Base-by-base conservation (phyloP, 2,797 vertebrate genomes). In the Acrossocheilus wenchowensis region DNA sequence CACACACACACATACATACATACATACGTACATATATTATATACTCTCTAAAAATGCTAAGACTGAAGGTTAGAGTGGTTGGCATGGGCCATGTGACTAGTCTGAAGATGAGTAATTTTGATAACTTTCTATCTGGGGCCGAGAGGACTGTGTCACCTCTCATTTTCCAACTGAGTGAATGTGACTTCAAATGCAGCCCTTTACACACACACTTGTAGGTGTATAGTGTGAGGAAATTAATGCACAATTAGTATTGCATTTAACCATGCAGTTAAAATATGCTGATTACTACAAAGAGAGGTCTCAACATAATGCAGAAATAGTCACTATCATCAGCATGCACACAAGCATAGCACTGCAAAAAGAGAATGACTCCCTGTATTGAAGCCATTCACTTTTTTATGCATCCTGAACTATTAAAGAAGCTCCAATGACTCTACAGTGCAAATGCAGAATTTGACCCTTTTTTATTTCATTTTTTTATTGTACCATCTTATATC, bases 121-220 rank as follows among this genome's bases (percentile, higher is more conserved):
- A 89, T 83, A 84, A 74, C 77, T 57, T 71, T 87, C 74, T 74
- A 88, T 90, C 71, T 86, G 71, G 81, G 83, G 77, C 86, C 19
- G 43, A 86, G 64, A 89, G 60, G 30, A 69, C 48, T 14, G 17
- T 81, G 87, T 87, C 89, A 87, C 64, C 84, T 89, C 84, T 87
- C 66, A 89, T 90, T 86, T 89, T 87, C 78, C 81, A 71, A 84
- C 62, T 66, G 73, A 89, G 73, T 83, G 64, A 88, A 84, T 17
- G 64, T 75, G 71, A 74, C 78, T 69, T 75, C 43, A 89, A 89
- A 89, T 82, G 34, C 88, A 80, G 48, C 39, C 68, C 73, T 87
- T 86, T 88, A 52, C 48, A 77, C 23, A 14, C 62, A 52, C 19
- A 72, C 66, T 10, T 71, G 26, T 19, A 72, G 3, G 1, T n/a